Base-by-base conservation (phyloP, 2,113 vertebrate genomes). In the Anolis carolinensis region DNA sequence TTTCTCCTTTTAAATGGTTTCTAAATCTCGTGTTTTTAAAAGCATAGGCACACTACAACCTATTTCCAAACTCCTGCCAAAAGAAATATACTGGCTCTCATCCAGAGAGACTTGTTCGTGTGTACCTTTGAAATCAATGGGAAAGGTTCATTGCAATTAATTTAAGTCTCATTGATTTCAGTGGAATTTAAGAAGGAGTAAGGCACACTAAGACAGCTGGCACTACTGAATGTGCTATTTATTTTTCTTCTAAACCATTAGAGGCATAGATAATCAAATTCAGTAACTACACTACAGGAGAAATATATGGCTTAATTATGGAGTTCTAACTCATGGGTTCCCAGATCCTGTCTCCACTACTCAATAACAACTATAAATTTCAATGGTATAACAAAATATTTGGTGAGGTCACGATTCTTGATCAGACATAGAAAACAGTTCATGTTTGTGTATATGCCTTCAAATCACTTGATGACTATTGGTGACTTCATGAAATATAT, bases 71-170 rank as follows among this genome's bases (percentile, higher is more conserved):
- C 32, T 62, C 48, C 1, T 9, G 59, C 65, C 18, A 84, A 84
- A 16, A 32, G 63, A 71, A 85, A 78, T 50, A 44, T 10, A 32
- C 44, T 86, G 77, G 78, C 36, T 11, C 44, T 36, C 39, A 6
- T 63, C 70, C 55, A 73, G 23, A 62, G n/a, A 74, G 74, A 44
- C 0, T 50, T 36, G n/a, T 30, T 65, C 63, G 9, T 78, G 52
- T 68, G 16, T 79, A 32, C 50, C 23, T 30, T 21, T 72, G 68
- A 71, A 79, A 85, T 62, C 84, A 85, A 62, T 79, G 65, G 36
- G 76, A 72, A 79, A 85, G 76, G 68, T 79, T 72, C n/a, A 48
- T n/a, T 44, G 77, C 52, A 86, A 86, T 79, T 86, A 50, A 81
- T 86, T 86, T 50, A 73, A 81, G 55, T 63, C 55, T 36, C 34